Evolutionary conservation across 2,888 invertebrate species (phyloP), one percentile per base, ranked within the genome.

Genomic region (Lasioglossum marginatum): DNA sequence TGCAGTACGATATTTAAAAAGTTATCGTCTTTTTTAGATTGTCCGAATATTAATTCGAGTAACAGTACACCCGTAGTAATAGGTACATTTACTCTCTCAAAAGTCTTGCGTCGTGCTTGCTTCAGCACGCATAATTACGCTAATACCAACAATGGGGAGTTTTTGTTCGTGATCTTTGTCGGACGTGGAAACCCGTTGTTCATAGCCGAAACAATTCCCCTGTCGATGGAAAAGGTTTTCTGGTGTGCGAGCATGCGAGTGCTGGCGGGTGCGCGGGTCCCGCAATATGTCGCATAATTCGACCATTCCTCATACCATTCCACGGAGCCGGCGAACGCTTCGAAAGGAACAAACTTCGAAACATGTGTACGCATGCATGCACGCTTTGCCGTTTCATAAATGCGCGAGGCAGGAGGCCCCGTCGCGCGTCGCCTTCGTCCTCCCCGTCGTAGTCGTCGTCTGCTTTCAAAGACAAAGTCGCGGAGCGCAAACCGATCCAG

Each of bases 251-350:
- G 81, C 83, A 78, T 71, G 76, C 73, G 71, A 37, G 37, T 4
- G 37, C 60, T 40, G 48, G 76, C 63, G 57, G 83, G 81, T 76
- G 85, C 72, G 81, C 77, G 84, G 78, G 83, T 60, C 82, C 86
- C 76, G 91, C 91, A 92, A 93, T 93, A 92, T 93, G 93, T 92
- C 92, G 93, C 91, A 93, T 93, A 93, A 93, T 93, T 93, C 90
- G 83, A 84, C 92, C 88, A 93, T 93, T 92, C 91, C 90, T 93
- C 93, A 91, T 89, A 86, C 87, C 85, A 90, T 81, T 79, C 79
- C 78, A 76, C 63, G 74, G 4, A n/a, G 68, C 72, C 27, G 68
- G 37, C 23, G 52, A 81, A 57, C 66, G 79, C 45, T 86, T 77
- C 82, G 88, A 60, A 87, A 88, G 90, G 85, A 87, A 88, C 88